phyloP scores from a whole-genome alignment of 2,888 invertebrate genomes.

The Meteorus cinctellus region DNA sequence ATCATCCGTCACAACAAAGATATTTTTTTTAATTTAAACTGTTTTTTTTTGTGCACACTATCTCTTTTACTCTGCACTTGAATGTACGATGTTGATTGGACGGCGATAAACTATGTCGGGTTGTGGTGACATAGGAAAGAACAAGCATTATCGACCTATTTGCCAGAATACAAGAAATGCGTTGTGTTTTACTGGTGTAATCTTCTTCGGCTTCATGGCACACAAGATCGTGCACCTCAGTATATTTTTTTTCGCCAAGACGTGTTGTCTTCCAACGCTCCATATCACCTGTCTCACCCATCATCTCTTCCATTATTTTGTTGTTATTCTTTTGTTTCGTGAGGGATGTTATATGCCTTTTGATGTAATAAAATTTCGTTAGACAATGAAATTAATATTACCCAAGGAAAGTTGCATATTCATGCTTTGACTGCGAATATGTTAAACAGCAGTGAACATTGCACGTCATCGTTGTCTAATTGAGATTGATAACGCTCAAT shows the following conservation, averaged over 20 bases:
- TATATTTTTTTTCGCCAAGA: constrained; percentile 19
- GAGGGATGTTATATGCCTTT: not conserved
- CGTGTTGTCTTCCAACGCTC: constrained; percentile 24
- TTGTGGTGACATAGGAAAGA: constrained; percentile 56
- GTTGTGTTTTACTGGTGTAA: constrained; percentile 36
- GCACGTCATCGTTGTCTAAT: too few species aligned
- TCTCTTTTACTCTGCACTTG: constrained; percentile 20
- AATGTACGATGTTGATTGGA: constrained; percentile 64
- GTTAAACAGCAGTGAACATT: too few species aligned
- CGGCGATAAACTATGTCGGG: constrained; percentile 67
- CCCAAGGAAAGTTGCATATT: too few species aligned
- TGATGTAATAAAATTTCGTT: too few species aligned
- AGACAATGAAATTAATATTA: too few species aligned
- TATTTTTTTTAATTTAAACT: constrained; percentile 31
- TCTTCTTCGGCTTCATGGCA: constrained; percentile 48
- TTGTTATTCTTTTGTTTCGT: not conserved
- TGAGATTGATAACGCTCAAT: too few species aligned
- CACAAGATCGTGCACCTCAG: constrained; percentile 31
- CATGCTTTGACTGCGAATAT: too few species aligned
- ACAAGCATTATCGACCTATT: constrained; percentile 64
- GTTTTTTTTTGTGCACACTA: constrained; percentile 42
- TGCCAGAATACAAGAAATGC: constrained; percentile 44
- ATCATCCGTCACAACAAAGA: constrained; percentile 9
- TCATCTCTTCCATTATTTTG: constrained; percentile 30
- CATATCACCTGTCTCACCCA: constrained; percentile 15